Percentiles rank a stretch among this genome's conserved stretches.
Conservation (phyloP, 2,113 vertebrate genomes). For the Hiodon alosoides region DNA sequence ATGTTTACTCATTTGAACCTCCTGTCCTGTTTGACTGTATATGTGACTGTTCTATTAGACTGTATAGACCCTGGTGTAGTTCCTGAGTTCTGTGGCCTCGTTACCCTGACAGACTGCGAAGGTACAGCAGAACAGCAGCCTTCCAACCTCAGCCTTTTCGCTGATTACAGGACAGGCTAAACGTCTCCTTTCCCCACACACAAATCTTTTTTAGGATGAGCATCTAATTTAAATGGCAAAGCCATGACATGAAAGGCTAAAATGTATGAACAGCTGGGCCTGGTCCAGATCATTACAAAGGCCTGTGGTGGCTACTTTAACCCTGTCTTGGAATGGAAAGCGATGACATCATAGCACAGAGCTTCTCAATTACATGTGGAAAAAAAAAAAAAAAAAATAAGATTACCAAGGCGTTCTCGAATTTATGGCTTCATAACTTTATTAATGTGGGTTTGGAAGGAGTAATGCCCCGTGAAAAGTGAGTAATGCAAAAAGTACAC, state of each 20-base stretch:
- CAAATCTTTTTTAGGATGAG: not conserved
- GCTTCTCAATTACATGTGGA: slow-evolving; percentile 5
- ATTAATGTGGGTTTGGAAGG: slow-evolving; percentile 6
- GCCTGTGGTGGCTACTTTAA: not conserved
- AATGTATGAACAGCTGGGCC: not conserved
- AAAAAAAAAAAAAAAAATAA: not conserved
- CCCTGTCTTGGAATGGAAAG: not conserved
- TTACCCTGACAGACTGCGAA: not conserved
- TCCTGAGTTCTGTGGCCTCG: no score
- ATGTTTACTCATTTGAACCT: no score
- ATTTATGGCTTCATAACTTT: slow-evolving; percentile 3
- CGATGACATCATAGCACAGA: not conserved
- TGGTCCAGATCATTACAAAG: not conserved
- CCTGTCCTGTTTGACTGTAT: no score
- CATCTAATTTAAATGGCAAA: not conserved
- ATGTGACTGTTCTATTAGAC: no score
- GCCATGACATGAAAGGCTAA: not conserved
- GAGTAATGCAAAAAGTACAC: not conserved
- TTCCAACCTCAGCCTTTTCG: not conserved
- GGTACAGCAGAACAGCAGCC: not conserved
- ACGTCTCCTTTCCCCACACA: no score
- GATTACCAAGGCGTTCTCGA: not conserved
- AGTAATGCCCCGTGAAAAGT: not conserved
- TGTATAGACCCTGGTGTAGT: no score
- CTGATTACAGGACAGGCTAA: slow-evolving; percentile 9